phyloP scores from a whole-genome alignment of 1,140 invertebrate species.

The Mycetomoellerius zeteki region DNA sequence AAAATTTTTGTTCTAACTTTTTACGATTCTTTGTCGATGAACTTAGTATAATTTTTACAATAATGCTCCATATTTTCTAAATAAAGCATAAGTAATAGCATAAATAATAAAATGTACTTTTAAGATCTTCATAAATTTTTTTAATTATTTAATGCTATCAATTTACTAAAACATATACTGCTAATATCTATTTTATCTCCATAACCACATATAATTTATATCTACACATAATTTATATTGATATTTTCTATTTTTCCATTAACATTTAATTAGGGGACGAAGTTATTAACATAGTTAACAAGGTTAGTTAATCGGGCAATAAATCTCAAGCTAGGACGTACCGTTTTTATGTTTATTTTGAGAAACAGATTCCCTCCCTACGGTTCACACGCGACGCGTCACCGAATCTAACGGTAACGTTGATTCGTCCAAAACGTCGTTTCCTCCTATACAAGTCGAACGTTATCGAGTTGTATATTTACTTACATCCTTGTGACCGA shows the following conservation, averaged over 20 bases:
- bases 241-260: not conserved
- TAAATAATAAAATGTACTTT: conserved; percentile 4
- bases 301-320: not conserved
- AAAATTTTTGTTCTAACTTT: not conserved
- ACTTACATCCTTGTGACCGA: conserved; percentile 75
- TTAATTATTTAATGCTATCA: not conserved
- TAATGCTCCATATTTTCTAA: not conserved
- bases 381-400: conserved; percentile 62
- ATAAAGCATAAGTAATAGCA: not conserved
- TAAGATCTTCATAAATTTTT: not conserved
- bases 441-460: conserved; percentile 53
- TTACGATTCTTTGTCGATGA: not conserved
- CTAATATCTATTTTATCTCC: not conserved
- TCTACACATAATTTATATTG: conserved; percentile 12
- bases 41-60: not conserved
- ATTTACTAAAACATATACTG: not conserved
- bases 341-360: not conserved
- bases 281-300: conserved; percentile 1
- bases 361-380: conserved; percentile 34
- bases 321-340: not conserved
- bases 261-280: not conserved
- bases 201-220: not conserved
- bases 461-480: conserved; percentile 67
- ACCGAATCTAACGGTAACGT: conserved; percentile 78
- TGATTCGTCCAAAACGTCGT: conserved; percentile 80